Base-by-base conservation (phyloP, 2,888 invertebrate species). In the Pseudolycoriella hygida region DNA sequence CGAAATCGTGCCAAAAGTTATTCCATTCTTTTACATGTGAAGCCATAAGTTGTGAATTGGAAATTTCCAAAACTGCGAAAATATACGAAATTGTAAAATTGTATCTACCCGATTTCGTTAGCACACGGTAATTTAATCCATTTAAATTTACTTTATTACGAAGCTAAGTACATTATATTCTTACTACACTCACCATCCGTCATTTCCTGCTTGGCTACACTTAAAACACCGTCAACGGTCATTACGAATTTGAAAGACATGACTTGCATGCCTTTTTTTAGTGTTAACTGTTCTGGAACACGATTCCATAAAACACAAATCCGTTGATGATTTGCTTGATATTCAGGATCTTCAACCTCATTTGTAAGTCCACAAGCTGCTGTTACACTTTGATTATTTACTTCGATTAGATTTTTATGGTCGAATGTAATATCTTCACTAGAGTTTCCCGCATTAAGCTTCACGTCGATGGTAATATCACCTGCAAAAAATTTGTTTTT, bases 1-100 rank as follows among this genome's bases (percentile, higher is more conserved):
- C 62, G 12, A 69, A 71, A 10, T 68, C 58, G 2, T 62, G 56
- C 58, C 73, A 69, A 15, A 72, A 61, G 17, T 57, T 54, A 17
- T 60, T 56, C 75, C 75, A 76, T 17, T 64, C 59, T 1, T 59
- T 55, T 2, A 64, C 56, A 47, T 76, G 75, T 17, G 64, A 69
- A 44, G 63, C 55, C 44, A 64, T 64, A 44, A 72, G 53, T 31
- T 68, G 56, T 30, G 67, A 67, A 2, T 61, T 64, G 2, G 66
- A 60, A 55, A 67, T 67, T 64, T 67, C 67, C 55, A 71, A 65
- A 52, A 71, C 71, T 71, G 53, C 15, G n/a, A 38, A 25, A 14
- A n/a, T 38, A 14, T 38, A 37, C 8, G 38, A 25, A 38, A 34
- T 34, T 6, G n/a, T n/a, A 25, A 25, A 25, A 25, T 25, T 25